Base-by-base conservation (phyloP, 1,140 invertebrate genomes). In the Drosophila neocordata region DNA sequence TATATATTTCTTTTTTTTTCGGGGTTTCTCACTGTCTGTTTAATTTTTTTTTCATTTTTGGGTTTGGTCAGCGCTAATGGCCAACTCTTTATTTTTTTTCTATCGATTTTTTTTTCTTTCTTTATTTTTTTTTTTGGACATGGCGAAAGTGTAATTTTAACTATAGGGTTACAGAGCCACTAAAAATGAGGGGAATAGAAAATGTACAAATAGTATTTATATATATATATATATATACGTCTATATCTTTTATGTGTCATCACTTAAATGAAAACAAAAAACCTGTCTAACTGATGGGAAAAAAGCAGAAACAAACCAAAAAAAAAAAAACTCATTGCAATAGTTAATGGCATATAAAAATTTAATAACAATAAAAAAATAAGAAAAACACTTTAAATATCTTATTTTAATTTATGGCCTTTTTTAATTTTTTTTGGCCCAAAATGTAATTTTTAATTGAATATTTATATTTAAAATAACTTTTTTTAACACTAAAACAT, bases 101-200 rank as follows among this genome's bases (percentile, higher is more conserved):
- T 11, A 38, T 20, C 37, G 22, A 31, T 57, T 53, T 31, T 31
- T 6, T 31, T 4, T 6, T 31, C 7, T 31, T n/a, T n/a, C n/a
- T n/a, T 24, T 4, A 4, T 2, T 31, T 31, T 31, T 31, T 6
- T 4, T 44, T 67, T 34, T 37, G 31, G 20, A 12, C 27, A 35
- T 44, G 79, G 76, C 69, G 79, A 82, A 82, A 82, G 79, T 82
- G 79, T 82, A 82, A 82, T 69, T 82, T 82, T 82, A 82, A 82
- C 64, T 78, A 82, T 77, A 31, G 65, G 79, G 74, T 61, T 74
- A 51, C 64, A 58, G 34, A 66, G 41, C 41, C 41, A 56, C 27
- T 34, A 55, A 51, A 60, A 13, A 59, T 22, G 12, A 11, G 13
- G 15, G 13, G 13, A 38, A 22, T 9, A 58, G 9, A 37, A 12